Evolutionary conservation across 2,797 vertebrate species (phyloP).

Genomic region (Eulemur albifrons): DNA sequence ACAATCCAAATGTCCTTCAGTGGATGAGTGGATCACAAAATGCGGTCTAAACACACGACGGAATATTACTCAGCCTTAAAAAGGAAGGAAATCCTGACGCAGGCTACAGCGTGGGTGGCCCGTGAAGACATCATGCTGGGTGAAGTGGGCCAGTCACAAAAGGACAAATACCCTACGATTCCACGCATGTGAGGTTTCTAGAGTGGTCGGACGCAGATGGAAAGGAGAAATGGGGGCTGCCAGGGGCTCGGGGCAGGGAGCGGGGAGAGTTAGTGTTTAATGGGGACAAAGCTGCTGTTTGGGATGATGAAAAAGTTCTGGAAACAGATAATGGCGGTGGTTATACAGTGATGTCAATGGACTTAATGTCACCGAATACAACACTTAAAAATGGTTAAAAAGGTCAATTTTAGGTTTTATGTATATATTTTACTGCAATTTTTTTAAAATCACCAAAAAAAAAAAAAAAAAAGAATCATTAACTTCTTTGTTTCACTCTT

Average conservation of each 20-base stretch:
- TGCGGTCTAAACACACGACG: rapidly evolving
- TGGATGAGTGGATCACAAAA: rapidly evolving
- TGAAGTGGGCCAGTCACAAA: not conserved
- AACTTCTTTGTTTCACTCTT: not conserved
- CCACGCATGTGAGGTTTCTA: rapidly evolving
- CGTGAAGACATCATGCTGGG: rapidly evolving
- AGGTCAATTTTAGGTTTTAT: not conserved
- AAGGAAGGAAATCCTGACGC: not conserved
- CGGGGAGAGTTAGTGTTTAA: rapidly evolving
- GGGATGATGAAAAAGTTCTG: not conserved
- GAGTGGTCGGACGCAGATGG: rapidly evolving
- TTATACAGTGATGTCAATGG: rapidly evolving
- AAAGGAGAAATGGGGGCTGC: rapidly evolving
- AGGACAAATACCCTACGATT: rapidly evolving
- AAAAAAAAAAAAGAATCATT: not conserved
- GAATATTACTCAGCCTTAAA: not conserved
- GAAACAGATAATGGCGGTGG: rapidly evolving
- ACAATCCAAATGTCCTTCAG: rapidly evolving
- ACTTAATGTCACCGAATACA: not conserved
- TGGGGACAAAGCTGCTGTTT: not conserved
- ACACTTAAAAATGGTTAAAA: rapidly evolving
- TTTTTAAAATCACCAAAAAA: not conserved
- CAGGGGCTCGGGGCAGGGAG: not conserved
- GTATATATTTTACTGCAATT: not conserved
- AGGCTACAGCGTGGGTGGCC: rapidly evolving